Evolutionary conservation across 2,888 invertebrate genomes (phyloP).

Genomic region (Endotricha flammealis): DNA sequence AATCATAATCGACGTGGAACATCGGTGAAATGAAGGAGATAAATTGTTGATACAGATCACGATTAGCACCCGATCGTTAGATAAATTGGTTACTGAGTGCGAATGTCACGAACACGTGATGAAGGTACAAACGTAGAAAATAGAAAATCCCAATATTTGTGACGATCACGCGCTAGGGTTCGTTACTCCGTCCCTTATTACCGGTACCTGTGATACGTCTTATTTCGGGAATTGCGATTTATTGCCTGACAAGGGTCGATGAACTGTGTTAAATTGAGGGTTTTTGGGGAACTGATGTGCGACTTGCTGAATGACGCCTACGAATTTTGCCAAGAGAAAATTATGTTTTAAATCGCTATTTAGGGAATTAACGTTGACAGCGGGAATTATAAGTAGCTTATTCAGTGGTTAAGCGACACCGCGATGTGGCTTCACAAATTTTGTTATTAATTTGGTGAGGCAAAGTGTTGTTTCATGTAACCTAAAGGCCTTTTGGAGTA

Average conservation of each 20-base stretch:
- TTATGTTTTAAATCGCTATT: too few species aligned
- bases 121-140: too few species aligned
- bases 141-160: constrained; percentile 9
- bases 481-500: too few species aligned
- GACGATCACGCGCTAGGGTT: constrained; percentile 22
- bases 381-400: too few species aligned
- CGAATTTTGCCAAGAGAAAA: constrained; percentile 9
- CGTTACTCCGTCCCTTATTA: constrained; percentile 18
- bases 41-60: not conserved
- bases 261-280: constrained; percentile 11
- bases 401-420: too few species aligned
- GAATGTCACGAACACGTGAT: too few species aligned
- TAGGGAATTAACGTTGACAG: too few species aligned
- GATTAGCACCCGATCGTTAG: not conserved
- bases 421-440: too few species aligned
- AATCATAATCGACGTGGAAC: not conserved
- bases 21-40: not conserved
- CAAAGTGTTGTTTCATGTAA: too few species aligned
- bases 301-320: constrained; percentile 18
- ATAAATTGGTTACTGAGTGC: not conserved
- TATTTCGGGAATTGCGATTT: constrained; percentile 13
- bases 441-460: too few species aligned
- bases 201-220: constrained; percentile 16
- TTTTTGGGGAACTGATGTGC: constrained; percentile 9
- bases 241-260: constrained; percentile 3